Base-by-base conservation (phyloP, 2,888 invertebrate genomes). In the Disparrhopalites patrizii region DNA sequence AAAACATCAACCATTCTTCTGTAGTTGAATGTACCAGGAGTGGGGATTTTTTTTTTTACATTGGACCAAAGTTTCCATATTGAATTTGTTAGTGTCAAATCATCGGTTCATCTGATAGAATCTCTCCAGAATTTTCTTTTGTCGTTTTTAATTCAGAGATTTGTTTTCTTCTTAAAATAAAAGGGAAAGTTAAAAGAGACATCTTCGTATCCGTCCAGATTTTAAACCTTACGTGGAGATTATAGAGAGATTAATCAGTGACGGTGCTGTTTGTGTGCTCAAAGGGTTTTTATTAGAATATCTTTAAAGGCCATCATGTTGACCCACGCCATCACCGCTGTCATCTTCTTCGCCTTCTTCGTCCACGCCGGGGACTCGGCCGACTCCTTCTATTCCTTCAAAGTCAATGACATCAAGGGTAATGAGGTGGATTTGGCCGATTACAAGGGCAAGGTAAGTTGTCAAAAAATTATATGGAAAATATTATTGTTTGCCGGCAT, bases 381-480 rank as follows among this genome's bases (percentile, higher is more conserved):
- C 8, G 56, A 60, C n/a, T 72, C 71, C 28, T 74, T 76, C 51
- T 76, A 75, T 62, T 64, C 71, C 4, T 75, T 73, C 50, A 67
- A 65, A n/a, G 72, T 74, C 8, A 70, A 71, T 18, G 75, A 76
- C 65, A 75, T 76, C 47, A 68, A 73, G 56, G 76, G 76, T 10
- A 68, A 75, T 30, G 65, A 68, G 27, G 72, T 76, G 30, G 66
- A 72, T 20, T 55, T 76, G 20, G 66, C 63, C 18, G 62, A 69
- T 30, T 76, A 67, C 65, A 67, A 70, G 47, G 76, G 75, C 43
- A 75, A 72, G 70, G 76, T 76, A 68, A 63, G 61, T n/a, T n/a
- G n/a, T n/a, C n/a, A n/a, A n/a, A n/a, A n/a, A n/a, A n/a, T n/a
- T n/a, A n/a, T n/a, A n/a, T n/a, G n/a, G n/a, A n/a, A n/a, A n/a